phyloP scores from a whole-genome alignment of 2,797 vertebrate genomes.

The Sebastes itinus region DNA sequence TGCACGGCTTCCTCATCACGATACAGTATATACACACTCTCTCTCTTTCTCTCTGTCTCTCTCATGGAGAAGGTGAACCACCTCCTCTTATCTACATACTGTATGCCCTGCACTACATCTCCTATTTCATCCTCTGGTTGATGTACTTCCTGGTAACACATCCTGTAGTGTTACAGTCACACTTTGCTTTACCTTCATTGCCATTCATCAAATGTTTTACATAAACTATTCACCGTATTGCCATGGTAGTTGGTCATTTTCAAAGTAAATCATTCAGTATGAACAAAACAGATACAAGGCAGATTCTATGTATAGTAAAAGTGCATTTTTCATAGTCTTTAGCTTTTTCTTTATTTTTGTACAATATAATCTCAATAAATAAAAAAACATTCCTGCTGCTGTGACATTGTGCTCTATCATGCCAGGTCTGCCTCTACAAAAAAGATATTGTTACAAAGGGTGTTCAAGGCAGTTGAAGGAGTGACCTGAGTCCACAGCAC shows the following conservation, averaged over 20 bases:
- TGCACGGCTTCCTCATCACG: constrained; percentile 29
- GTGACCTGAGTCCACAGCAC: constrained; percentile 76
- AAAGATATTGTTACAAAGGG: not conserved
- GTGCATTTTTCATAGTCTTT: not conserved
- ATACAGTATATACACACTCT: constrained; percentile 16
- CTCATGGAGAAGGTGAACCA: not conserved
- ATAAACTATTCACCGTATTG: not conserved
- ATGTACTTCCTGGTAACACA: not conserved
- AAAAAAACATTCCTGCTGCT: constrained; percentile 4
- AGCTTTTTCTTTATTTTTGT: not conserved
- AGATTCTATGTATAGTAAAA: not conserved
- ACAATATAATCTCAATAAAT: not conserved
- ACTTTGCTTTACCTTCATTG: constrained; percentile 14
- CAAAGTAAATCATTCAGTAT: not conserved
- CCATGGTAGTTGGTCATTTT: not conserved
- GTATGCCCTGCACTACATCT: not conserved
- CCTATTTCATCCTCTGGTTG: constrained; percentile 13
- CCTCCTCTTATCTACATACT: constrained; percentile 14
- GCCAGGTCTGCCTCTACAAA: constrained; percentile 18
- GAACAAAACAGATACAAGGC: not conserved
- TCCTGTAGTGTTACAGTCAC: constrained; percentile 10
- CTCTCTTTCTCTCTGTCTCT: not conserved
- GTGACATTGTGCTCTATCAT: constrained; percentile 17
- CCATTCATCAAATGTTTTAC: constrained; percentile 12
- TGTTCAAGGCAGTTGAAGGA: constrained; percentile 56